A percentile compares a stretch with the other conserved stretches of the same genome.
Conservation (phyloP, 2,113 vertebrate genomes). For the Scalopus aquaticus region DNA sequence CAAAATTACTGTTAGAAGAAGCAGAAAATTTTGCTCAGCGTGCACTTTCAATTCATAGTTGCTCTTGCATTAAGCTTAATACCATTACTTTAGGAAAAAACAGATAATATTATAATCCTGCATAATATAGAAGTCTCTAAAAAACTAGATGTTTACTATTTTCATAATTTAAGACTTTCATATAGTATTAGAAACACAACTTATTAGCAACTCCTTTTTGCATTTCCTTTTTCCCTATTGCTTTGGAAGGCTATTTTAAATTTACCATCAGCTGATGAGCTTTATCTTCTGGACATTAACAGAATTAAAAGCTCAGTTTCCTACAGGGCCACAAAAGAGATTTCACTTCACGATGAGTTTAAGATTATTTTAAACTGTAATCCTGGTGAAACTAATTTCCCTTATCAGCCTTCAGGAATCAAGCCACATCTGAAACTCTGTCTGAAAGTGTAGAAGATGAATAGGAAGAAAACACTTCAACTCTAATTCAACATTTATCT, state of each 20-base stretch:
- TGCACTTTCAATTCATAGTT: slow-evolving; percentile 27
- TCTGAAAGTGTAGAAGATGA: not conserved
- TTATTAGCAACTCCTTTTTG: slow-evolving; percentile 29
- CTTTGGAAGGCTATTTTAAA: slow-evolving; percentile 29
- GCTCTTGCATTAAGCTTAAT: slow-evolving; percentile 25
- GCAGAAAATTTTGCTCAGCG: slow-evolving; percentile 30
- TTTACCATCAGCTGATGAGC: not conserved
- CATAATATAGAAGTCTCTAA: not conserved
- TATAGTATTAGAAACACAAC: slow-evolving; percentile 48
- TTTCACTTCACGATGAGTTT: not conserved
- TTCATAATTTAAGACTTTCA: slow-evolving; percentile 39
- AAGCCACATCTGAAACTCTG: not conserved
- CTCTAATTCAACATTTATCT: not conserved
- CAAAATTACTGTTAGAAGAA: slow-evolving; percentile 14
- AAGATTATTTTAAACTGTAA: not conserved
- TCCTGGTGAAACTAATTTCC: not conserved
- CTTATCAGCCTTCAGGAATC: not conserved
- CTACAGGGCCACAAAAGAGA: not conserved
- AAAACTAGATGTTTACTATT: not conserved
- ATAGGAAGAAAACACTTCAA: not conserved
- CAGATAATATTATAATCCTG: not conserved
- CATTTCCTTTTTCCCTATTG: slow-evolving; percentile 45
- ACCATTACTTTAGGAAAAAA: not conserved
- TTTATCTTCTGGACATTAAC: slow-evolving; percentile 16
- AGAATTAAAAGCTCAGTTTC: slow-evolving; percentile 13